Evolutionary conservation across 2,888 invertebrate genomes (phyloP), one percentile per base, ranked within the genome.

Genomic region (Dorcus parallelipipedus): DNA sequence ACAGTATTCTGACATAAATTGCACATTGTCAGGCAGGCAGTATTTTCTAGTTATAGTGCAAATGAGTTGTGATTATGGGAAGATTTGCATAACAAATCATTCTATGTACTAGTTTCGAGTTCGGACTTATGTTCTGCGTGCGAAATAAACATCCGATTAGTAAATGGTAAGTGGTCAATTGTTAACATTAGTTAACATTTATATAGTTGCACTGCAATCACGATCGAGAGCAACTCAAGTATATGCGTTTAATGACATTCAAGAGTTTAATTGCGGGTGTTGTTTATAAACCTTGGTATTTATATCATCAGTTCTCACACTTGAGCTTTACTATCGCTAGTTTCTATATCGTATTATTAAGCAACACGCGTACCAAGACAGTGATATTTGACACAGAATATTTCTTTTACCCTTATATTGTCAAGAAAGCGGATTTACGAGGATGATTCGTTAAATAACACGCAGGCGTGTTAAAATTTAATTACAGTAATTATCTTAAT

Each of bases 281-380:
- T 58, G 60, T 53, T 59, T 63, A 63, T 59, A 60, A 63, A 63
- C 63, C 63, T 63, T 63, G 63, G 60, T 63, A 63, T 63, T 63
- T 63, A 60, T 63, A 63, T 60, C 63, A 60, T 60, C 63, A 58
- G 56, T 63, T 63, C 60, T 63, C 63, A 58, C 63, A 62, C 58
- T 60, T 43, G 50, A 42, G 14, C 47, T 23, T 8, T 14, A 42
- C 56, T 43, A 56, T 52, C 56, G 20, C 45, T 17, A 52, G 42
- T 52, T 52, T 42, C 26, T 49, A 40, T 49, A 55, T 55, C 50
- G 26, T 33, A 33, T 33, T 33, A 33, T 33, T 33, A 33, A 33
- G 26, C 26, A 33, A 33, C 26, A 33, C 26, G 26, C 26, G 26
- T 4, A 33, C 26, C 26, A 1, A 33, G 26, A 33, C 6, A 33